phyloP scores from a whole-genome alignment of 92 coral and sea anemone genomes.

The Zoanthus sociatus region DNA sequence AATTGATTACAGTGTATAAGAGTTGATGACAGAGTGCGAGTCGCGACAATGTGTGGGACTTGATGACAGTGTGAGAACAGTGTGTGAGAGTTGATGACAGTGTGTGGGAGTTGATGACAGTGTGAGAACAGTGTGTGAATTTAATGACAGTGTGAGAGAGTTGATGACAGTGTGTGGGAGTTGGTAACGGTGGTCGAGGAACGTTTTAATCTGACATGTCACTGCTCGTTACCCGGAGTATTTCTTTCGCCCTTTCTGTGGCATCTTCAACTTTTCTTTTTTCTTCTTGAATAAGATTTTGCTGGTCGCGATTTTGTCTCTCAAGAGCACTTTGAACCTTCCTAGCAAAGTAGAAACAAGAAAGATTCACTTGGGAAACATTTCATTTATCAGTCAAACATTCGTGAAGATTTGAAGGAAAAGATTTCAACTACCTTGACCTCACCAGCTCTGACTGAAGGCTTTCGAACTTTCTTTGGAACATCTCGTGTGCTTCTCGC shows the following conservation, averaged over 20 bases:
- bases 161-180: neutral
- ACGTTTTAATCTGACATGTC: no score
- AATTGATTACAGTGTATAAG: neutral
- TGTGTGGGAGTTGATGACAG: neutral
- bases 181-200: neutral
- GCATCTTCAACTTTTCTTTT: constrained; percentile 84
- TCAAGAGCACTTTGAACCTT: constrained; percentile 89
- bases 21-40: neutral
- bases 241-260: constrained; percentile 89
- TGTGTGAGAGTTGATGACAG: neutral
- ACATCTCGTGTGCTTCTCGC: constrained; percentile 96
- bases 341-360: constrained; percentile 32
- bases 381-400: no score
- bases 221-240: constrained; percentile 68
- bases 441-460: constrained; percentile 87
- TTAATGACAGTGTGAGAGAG: neutral
- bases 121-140: neutral
- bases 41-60: neutral
- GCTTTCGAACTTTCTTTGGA: constrained; percentile 85
- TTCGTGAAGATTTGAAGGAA: no score
- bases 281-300: constrained; percentile 79
- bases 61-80: neutral
- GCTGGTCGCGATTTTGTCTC: constrained; percentile 82
- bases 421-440: constrained; percentile 68
- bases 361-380: neutral